Conservation (phyloP, 1,140 invertebrate genomes). For the Papilio glaucus region DNA sequence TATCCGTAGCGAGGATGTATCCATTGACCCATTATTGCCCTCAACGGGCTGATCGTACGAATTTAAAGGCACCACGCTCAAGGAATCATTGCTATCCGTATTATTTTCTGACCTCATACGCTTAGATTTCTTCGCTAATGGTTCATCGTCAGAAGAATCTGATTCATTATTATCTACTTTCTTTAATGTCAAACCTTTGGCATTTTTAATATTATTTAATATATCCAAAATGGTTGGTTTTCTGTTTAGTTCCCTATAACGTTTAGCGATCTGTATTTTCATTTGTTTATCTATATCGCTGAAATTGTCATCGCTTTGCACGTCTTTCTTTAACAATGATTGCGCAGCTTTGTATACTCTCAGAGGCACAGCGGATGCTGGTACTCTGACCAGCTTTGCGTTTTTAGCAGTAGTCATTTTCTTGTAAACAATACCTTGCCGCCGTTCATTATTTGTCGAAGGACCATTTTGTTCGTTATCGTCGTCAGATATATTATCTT, state of each 20-base stretch:
- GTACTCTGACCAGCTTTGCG: neutral
- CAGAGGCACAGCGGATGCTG: neutral
- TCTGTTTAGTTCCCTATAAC: neutral
- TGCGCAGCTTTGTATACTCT: neutral
- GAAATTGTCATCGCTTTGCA: neutral
- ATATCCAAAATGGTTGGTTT: constrained; percentile 16
- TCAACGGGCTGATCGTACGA: constrained; percentile 6
- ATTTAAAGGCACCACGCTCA: neutral
- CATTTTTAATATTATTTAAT: neutral
- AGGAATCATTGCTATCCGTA: neutral
- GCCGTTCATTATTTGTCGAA: neutral
- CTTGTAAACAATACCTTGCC: neutral
- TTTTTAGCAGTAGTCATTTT: neutral
- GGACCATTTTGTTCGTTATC: neutral
- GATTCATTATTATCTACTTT: constrained; percentile 20
- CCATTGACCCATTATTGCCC: neutral
- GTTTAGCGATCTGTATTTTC: constrained; percentile 10
- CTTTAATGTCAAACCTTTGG: neutral
- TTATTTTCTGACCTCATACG: constrained; percentile 41
- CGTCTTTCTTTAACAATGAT: neutral
- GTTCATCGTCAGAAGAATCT: constrained; percentile 71
- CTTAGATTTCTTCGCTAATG: constrained; percentile 60
- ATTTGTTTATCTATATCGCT: neutral
- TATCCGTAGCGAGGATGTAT: neutral
- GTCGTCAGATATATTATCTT: constrained; percentile 37